Evolutionary conservation across 2,797 vertebrate species (phyloP).

Genomic region (Peromyscus attwateri): DNA sequence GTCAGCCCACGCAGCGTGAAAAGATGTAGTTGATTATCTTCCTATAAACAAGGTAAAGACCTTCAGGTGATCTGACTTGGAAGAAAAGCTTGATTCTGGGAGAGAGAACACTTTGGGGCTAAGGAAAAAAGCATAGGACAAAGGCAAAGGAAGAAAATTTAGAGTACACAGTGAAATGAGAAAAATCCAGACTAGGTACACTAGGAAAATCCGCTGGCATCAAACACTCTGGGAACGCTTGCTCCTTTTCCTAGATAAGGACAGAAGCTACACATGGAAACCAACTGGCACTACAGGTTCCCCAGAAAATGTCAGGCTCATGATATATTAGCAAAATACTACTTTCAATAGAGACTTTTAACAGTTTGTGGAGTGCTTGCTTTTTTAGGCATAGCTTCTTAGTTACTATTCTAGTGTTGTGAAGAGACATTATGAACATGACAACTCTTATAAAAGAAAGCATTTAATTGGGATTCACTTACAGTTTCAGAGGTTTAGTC

Average conservation of each 20-base stretch:
- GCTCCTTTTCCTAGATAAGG: not conserved
- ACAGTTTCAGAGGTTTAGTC: not conserved
- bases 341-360: not conserved
- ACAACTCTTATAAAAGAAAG: not conserved
- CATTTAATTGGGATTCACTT: not conserved
- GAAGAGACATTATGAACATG: not conserved
- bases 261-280: not conserved
- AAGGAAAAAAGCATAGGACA: not conserved
- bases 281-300: not conserved
- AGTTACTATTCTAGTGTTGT: not conserved
- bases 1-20: constrained; percentile 4
- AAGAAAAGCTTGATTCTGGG: constrained; percentile 34
- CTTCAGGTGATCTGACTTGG: constrained; percentile 67
- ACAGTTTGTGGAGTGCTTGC: not conserved
- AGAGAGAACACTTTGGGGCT: not conserved
- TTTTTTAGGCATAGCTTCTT: not conserved
- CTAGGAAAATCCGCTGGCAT: not conserved
- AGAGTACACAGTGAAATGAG: constrained; percentile 8
- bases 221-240: not conserved
- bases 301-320: not conserved
- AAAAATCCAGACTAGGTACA: not conserved
- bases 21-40: constrained; percentile 63
- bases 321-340: not conserved
- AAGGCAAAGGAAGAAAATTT: constrained; percentile 12
- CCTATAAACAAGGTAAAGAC: constrained; percentile 67